Evolutionary conservation across 2,113 vertebrate genomes (phyloP).

Genomic region (Oenanthe oenanthe): DNA sequence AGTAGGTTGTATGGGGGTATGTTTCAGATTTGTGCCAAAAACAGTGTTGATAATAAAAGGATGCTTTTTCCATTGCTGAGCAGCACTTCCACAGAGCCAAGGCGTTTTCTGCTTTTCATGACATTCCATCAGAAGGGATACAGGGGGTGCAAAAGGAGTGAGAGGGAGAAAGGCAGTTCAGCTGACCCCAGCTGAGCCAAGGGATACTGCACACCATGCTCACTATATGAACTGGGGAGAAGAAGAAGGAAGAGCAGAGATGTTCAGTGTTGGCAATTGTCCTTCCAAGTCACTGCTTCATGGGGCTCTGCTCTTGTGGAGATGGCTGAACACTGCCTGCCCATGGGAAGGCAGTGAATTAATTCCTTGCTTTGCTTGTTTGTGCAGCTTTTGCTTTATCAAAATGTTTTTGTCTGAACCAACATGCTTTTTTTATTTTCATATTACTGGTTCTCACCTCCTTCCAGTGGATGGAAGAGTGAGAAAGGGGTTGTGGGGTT

Average conservation of each 20-base stretch:
- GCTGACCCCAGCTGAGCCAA: too few relatives aligned
- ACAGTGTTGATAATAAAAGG: neutral
- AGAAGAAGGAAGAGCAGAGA: neutral
- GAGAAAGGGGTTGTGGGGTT: neutral
- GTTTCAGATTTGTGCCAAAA: neutral
- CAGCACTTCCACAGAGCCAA: neutral
- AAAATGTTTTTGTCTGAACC: neutral
- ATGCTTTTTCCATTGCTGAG: neutral
- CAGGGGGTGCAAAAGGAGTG: neutral
- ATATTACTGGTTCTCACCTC: neutral
- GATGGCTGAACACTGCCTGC: too few relatives aligned
- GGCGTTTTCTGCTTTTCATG: neutral
- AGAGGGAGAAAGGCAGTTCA: neutral
- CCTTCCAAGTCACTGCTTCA: fast-evolving
- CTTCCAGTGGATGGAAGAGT: neutral
- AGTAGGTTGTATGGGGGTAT: neutral
- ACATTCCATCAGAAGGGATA: neutral
- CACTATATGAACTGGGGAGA: neutral
- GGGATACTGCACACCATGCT: neutral
- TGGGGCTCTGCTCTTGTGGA: too few relatives aligned
- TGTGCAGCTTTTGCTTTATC: neutral
- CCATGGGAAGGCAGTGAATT: neutral
- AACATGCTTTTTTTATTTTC: neutral
- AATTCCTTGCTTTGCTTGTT: neutral
- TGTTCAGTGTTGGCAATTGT: neutral